phyloP scores from a whole-genome alignment of 2,113 vertebrate genomes.

The Clarias magur region DNA sequence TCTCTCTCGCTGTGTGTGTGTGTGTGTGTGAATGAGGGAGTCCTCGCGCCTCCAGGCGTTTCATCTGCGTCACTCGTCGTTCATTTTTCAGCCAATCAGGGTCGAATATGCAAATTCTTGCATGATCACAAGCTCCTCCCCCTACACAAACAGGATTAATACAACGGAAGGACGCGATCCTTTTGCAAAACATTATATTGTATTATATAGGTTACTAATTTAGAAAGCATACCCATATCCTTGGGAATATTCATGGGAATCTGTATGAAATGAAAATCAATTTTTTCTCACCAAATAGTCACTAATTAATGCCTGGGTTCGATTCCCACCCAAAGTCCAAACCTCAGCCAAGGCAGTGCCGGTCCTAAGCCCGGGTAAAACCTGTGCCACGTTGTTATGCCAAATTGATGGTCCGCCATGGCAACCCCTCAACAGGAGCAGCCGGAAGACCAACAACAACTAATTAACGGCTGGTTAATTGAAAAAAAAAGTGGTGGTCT shows the following conservation, averaged over 20 bases:
- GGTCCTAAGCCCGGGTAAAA: too few relatives aligned
- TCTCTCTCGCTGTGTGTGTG: too few relatives aligned
- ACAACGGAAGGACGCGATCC: background rate
- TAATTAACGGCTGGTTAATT: background rate
- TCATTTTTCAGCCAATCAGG: constrained; percentile 5
- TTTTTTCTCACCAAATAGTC: background rate
- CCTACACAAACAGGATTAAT: background rate
- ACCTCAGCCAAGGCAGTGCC: too few relatives aligned
- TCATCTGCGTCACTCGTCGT: constrained; percentile 2
- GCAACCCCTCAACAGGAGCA: too few relatives aligned
- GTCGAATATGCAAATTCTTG: background rate
- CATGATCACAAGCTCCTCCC: background rate
- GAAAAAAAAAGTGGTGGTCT: background rate
- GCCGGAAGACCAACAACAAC: too few relatives aligned
- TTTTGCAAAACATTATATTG: background rate
- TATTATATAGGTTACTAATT: background rate
- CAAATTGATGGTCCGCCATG: too few relatives aligned
- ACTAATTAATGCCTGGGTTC: background rate
- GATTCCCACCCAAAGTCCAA: too few relatives aligned
- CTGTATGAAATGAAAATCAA: background rate
- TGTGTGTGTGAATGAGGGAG: background rate
- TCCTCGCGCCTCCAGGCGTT: constrained; percentile 22
- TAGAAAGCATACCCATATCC: background rate
- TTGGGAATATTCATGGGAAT: background rate
- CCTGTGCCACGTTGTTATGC: too few relatives aligned